Evolutionary conservation across 2,113 vertebrate genomes (phyloP).

Genomic region (Spilogale gracilis): DNA sequence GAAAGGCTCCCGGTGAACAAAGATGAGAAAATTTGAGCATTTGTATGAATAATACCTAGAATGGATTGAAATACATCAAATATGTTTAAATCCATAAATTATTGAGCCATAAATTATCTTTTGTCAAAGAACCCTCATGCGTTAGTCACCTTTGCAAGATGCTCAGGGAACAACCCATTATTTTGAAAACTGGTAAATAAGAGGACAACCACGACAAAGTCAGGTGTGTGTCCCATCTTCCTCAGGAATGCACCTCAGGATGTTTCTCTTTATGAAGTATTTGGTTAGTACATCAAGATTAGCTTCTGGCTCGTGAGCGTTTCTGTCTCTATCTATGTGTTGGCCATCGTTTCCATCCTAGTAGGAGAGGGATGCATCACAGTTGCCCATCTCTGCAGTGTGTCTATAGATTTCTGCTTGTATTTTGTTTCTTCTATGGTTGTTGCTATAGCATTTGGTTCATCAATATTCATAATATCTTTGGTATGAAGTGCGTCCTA

Average conservation of each 20-base stretch:
- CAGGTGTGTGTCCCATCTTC: not conserved
- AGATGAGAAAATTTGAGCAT: not conserved
- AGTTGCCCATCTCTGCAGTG: not conserved
- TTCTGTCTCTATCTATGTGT: not conserved
- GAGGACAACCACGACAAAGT: not conserved
- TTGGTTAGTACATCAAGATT: not conserved
- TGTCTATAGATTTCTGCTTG: not conserved
- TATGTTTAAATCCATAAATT: not conserved
- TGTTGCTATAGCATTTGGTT: not conserved
- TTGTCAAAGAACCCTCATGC: not conserved
- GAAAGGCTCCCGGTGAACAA: not conserved
- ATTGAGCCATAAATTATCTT: not conserved
- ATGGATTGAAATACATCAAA: not conserved
- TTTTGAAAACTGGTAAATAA: not conserved
- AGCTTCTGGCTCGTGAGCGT: not conserved
- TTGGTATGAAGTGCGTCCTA: not conserved
- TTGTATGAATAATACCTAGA: not conserved
- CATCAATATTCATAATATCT: not conserved
- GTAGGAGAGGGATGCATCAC: not conserved
- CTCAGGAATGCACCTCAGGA: not conserved
- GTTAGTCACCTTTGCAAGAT: not conserved
- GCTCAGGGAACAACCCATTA: not conserved
- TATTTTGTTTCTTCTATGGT: not conserved
- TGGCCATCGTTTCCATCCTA: not conserved
- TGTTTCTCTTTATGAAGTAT: not conserved